These are phyloP conservation scores for Cyprinodon diabolis DNA, from an alignment of 2,797 vertebrate genomes.

Conservation along the genomic window DNA sequence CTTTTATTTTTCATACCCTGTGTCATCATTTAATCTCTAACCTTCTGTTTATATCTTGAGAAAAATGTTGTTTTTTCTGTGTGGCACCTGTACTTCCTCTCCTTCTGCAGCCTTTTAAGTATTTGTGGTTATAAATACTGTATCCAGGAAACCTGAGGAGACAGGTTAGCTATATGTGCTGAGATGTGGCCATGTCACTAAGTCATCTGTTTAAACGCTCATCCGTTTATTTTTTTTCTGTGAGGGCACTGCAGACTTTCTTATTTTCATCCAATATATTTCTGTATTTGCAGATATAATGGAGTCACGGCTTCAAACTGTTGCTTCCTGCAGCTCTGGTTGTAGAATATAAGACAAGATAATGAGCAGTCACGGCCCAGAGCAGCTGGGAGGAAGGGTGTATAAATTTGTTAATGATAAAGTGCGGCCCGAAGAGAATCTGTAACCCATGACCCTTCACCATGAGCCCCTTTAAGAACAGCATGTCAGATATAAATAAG, in stretches of 20 bases:
- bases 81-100: conserved; percentile 14
- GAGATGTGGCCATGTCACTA: conserved; percentile 69
- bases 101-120: conserved; percentile 52
- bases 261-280: conserved; percentile 5
- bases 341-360: conserved; percentile 26
- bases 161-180: conserved; percentile 76
- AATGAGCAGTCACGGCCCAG: conserved; percentile 28
- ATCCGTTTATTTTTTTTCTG: conserved; percentile 25
- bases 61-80: not conserved
- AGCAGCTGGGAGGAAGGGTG: conserved; percentile 29
- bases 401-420: conserved; percentile 38
- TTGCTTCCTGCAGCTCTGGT: conserved; percentile 25
- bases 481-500: conserved; percentile 66
- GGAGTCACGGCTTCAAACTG: conserved; percentile 9
- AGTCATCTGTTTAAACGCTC: conserved; percentile 68
- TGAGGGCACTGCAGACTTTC: conserved; percentile 13
- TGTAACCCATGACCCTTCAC: conserved; percentile 13
- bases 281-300: conserved; percentile 5
- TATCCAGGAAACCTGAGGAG: conserved; percentile 76
- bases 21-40: conserved; percentile 7
- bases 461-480: conserved; percentile 11
- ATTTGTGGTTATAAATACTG: conserved; percentile 72
- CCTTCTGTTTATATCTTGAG: not conserved
- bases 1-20: conserved; percentile 11
- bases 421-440: conserved; percentile 43